Evolutionary conservation across 2,113 vertebrate species (phyloP).

Genomic region (Mohoua ochrocephala): DNA sequence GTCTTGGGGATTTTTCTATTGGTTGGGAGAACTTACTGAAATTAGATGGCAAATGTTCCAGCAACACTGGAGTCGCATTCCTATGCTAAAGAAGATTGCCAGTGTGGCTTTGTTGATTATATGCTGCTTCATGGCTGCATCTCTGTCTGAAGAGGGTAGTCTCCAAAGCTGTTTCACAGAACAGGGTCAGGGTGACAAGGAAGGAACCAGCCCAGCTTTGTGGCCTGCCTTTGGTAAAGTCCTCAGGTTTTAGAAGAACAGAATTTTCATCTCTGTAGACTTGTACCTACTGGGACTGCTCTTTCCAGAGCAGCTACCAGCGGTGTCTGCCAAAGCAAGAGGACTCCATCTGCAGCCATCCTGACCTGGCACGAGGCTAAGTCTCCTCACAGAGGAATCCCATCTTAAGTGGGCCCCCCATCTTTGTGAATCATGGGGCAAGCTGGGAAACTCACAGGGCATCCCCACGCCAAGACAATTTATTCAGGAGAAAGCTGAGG

Average conservation of each 20-base stretch:
- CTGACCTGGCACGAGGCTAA: not conserved
- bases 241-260: not conserved
- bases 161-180: not conserved
- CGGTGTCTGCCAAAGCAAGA: not conserved
- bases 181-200: not conserved
- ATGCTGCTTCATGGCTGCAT: not conserved
- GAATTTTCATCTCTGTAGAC: not conserved
- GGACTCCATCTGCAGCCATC: not conserved
- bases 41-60: not conserved
- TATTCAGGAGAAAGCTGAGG: not conserved
- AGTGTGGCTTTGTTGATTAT: slow-evolving; percentile 12
- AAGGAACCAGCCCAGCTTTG: not conserved
- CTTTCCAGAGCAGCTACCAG: not conserved
- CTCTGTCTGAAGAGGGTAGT: not conserved
- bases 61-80: slow-evolving; percentile 3
- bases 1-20: not conserved
- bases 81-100: not conserved
- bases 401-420: not conserved
- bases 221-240: not conserved
- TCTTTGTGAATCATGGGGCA: not conserved
- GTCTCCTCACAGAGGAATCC: not conserved
- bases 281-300: not conserved
- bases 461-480: accelerated
- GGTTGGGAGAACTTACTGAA: slow-evolving; percentile 15
- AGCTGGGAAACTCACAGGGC: not conserved